A percentile compares a stretch with the other conserved stretches of the same genome.
phyloP scores from a whole-genome alignment of 2,113 vertebrate species.

The Seriola dumerili region DNA sequence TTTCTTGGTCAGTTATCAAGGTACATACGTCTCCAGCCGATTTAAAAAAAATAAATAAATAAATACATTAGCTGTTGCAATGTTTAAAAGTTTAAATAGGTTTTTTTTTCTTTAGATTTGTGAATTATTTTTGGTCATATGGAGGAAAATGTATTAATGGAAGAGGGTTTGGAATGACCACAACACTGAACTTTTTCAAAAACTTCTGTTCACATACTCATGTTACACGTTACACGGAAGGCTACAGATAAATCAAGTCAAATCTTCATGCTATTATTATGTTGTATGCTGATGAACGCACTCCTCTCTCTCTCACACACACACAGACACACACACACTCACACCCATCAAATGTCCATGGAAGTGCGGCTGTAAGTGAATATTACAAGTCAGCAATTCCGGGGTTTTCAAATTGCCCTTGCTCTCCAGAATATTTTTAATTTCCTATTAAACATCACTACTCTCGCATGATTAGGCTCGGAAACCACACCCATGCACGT shows the following conservation, averaged over 20 bases:
- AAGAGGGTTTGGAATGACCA: not conserved
- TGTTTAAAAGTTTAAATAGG: too few relatives aligned
- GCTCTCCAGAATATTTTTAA: conserved; percentile 66
- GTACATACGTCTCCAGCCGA: too few relatives aligned
- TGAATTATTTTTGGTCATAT: not conserved
- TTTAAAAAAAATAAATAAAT: too few relatives aligned
- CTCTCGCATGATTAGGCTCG: conserved; percentile 44
- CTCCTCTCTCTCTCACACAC: not conserved
- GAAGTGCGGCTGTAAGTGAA: conserved; percentile 44
- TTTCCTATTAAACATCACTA: conserved; percentile 70
- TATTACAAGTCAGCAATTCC: conserved; percentile 71
- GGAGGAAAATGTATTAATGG: not conserved
- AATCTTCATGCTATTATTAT: conserved; percentile 24
- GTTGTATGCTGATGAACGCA: conserved; percentile 7
- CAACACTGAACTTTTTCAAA: conserved; percentile 1
- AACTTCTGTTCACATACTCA: not conserved
- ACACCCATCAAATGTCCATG: conserved; percentile 14
- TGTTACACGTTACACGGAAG: conserved; percentile 1
- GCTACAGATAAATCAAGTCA: conserved; percentile 19
- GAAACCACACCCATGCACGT: conserved; percentile 15
- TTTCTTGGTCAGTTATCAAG: not conserved
- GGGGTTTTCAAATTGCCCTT: conserved; percentile 62
- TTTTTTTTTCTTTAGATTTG: not conserved
- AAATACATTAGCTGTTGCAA: too few relatives aligned
- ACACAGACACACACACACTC: not conserved